Evolutionary conservation across 2,113 vertebrate species (phyloP).

Genomic region (Xiphophorus maculatus): DNA sequence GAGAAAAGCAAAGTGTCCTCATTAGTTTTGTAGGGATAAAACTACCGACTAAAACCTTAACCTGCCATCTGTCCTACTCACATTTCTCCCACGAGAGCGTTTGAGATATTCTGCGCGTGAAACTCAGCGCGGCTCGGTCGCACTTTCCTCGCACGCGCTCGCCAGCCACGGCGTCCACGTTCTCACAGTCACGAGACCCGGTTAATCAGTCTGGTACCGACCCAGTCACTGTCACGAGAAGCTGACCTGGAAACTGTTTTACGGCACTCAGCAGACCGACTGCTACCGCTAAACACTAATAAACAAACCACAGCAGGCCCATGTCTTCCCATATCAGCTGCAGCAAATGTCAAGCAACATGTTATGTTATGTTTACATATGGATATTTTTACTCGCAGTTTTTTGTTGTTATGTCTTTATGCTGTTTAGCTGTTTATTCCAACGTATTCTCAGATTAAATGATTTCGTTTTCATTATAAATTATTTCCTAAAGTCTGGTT

Average conservation of each 20-base stretch:
- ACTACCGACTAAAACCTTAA: no score
- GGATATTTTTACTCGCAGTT: background rate
- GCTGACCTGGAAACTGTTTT: background rate
- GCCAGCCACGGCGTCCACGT: slow-evolving; percentile 1
- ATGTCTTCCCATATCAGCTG: background rate
- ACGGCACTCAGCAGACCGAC: background rate
- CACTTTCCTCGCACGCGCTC: background rate
- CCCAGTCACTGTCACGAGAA: slow-evolving; percentile 55
- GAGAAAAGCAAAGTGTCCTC: no score
- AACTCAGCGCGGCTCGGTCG: background rate
- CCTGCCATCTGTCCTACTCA: background rate
- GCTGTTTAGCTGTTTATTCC: no score
- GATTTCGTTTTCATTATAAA: background rate
- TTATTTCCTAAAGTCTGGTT: background rate
- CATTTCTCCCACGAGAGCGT: background rate
- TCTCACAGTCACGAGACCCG: slow-evolving; percentile 47
- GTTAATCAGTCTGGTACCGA: slow-evolving; percentile 48
- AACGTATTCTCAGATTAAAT: no score
- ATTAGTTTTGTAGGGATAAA: no score
- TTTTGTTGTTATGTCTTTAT: background rate
- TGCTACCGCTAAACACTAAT: background rate
- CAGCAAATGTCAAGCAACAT: background rate
- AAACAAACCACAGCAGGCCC: background rate
- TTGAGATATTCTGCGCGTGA: background rate
- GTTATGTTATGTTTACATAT: background rate